These are phyloP conservation scores for Sorex araneus DNA, from an alignment of 2,113 vertebrate genomes.

Conservation along the genomic window DNA sequence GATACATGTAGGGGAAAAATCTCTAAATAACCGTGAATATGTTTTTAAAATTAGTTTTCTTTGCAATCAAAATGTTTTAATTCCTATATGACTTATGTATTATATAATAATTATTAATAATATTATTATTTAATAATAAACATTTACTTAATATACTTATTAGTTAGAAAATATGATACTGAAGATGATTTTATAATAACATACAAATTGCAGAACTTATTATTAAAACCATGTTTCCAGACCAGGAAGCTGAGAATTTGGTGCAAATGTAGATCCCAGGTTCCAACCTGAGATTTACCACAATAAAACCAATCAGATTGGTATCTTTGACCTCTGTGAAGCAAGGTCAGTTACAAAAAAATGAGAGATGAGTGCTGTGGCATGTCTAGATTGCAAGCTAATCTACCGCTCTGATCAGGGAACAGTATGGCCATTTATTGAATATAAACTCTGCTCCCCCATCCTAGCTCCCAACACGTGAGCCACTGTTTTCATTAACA, in stretches of 20 bases:
- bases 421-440: no score
- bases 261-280: neutral
- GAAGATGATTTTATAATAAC: slow-evolving; percentile 31
- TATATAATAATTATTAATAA: slow-evolving; percentile 7
- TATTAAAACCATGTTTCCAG: neutral
- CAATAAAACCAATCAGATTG: no score
- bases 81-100: slow-evolving; percentile 17
- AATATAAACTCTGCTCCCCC: no score
- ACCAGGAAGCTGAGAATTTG: neutral
- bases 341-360: no score
- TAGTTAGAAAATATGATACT: neutral
- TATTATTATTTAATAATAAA: neutral
- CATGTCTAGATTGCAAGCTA: no score
- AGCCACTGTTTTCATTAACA: no score
- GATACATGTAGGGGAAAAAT: neutral
- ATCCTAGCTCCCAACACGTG: no score
- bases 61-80: slow-evolving; percentile 26
- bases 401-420: no score
- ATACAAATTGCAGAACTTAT: neutral
- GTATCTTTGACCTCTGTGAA: no score
- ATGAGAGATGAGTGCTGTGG: no score
- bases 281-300: neutral
- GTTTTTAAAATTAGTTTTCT: neutral
- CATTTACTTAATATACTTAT: neutral
- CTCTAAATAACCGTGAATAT: neutral